These are phyloP conservation scores for Manacus vitellinus DNA, from an alignment of 2,113 vertebrate genomes.

Conservation along the genomic window DNA sequence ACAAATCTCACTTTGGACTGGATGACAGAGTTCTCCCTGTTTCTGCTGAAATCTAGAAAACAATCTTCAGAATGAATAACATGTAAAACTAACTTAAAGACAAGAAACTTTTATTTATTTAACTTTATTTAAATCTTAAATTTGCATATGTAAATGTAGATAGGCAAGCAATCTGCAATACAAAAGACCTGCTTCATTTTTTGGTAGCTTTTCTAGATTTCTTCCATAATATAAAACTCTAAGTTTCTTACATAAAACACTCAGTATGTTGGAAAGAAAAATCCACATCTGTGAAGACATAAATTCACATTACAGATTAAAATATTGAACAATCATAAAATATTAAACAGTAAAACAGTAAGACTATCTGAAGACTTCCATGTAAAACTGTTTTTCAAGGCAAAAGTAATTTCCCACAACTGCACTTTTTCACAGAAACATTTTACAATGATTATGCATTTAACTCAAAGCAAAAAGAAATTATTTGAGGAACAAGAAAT, in stretches of 20 bases:
- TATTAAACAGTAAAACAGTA: background rate
- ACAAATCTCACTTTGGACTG: background rate
- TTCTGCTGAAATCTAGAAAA: background rate
- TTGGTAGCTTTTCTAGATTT: background rate
- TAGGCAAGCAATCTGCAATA: background rate
- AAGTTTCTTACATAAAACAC: background rate
- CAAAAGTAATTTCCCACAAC: background rate
- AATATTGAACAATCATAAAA: background rate
- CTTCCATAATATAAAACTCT: background rate
- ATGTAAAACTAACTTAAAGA: background rate
- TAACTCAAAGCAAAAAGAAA: background rate
- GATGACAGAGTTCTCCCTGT: background rate
- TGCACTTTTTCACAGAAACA: background rate
- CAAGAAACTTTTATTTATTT: background rate
- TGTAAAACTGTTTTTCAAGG: background rate
- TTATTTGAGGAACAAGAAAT: background rate
- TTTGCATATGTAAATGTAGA: background rate
- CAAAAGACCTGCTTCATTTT: background rate
- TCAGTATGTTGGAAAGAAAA: background rate
- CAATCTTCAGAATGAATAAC: background rate
- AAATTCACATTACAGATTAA: background rate
- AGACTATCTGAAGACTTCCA: background rate
- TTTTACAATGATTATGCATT: background rate
- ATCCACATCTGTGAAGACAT: background rate
- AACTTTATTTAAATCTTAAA: background rate